Evolutionary conservation across 2,113 vertebrate species (phyloP).

Genomic region (Psittacula cyanocephala): DNA sequence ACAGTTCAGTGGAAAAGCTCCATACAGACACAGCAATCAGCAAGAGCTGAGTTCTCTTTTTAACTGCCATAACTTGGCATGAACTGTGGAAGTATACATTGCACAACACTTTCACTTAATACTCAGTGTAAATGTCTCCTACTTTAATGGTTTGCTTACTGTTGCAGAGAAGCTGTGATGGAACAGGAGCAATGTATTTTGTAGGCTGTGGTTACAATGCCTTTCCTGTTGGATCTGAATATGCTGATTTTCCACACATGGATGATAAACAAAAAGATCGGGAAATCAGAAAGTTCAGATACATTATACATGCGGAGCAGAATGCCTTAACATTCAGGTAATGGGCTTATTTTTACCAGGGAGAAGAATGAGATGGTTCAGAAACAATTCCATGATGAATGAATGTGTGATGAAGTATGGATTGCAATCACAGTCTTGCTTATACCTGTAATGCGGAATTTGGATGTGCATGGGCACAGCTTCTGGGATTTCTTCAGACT

Average conservation of each 20-base stretch:
- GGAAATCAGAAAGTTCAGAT: conserved; percentile 91
- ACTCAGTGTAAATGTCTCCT: neutral
- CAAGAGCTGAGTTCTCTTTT: neutral
- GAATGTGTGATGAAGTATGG: neutral
- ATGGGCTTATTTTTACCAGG: neutral
- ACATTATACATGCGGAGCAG: conserved; percentile 94
- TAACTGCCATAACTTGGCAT: neutral
- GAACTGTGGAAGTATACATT: neutral
- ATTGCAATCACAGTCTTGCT: neutral
- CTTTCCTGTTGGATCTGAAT: conserved; percentile 90
- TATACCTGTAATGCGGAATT: neutral
- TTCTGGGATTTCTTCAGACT: neutral
- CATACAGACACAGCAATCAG: neutral
- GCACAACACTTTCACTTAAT: neutral
- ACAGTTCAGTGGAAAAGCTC: neutral
- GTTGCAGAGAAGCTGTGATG: conserved; percentile 80
- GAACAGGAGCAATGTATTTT: conserved; percentile 85
- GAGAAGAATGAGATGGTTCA: neutral
- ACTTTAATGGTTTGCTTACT: conserved; percentile 1
- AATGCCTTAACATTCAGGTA: conserved; percentile 97
- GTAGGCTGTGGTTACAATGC: conserved; percentile 95
- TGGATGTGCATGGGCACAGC: neutral
- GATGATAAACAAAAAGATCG: conserved; percentile 90
- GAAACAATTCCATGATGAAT: neutral
- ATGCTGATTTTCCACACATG: conserved; percentile 94